Conservation (phyloP, 2,797 vertebrate genomes). For the Pteropus rufus region DNA sequence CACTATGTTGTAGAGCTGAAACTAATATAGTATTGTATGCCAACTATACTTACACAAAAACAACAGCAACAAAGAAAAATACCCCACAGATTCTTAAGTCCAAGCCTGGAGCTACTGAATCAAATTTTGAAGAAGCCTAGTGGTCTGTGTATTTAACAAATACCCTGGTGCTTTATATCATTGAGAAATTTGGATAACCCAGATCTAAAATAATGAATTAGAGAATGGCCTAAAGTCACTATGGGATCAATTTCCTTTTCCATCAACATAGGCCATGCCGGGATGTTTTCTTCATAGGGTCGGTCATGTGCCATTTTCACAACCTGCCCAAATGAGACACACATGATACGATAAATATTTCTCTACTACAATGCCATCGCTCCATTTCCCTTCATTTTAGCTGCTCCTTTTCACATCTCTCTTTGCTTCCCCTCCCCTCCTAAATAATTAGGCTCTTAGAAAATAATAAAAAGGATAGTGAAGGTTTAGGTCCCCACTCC, state of each 20-base stretch:
- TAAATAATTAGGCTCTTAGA: neutral
- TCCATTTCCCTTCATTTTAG: neutral
- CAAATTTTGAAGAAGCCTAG: neutral
- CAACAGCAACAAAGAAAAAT: no score
- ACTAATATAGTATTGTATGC: neutral
- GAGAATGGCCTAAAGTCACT: neutral
- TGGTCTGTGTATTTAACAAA: neutral
- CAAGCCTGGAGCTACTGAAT: neutral
- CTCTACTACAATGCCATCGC: neutral
- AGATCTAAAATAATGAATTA: neutral
- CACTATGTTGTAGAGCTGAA: neutral
- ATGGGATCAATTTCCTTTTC: neutral
- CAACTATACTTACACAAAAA: neutral
- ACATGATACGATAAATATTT: neutral
- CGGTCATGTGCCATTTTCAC: neutral
- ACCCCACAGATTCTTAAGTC: neutral
- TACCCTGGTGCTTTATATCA: neutral
- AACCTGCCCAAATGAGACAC: neutral
- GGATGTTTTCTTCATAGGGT: neutral
- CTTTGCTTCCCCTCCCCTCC: neutral
- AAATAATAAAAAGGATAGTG: neutral
- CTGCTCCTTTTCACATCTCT: neutral
- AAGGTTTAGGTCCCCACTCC: neutral
- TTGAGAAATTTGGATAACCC: neutral
- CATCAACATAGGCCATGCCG: neutral